Percentiles rank a stretch among this genome's conserved stretches.
Evolutionary conservation across 2,888 invertebrate species (phyloP).

Genomic region (Nomada ruficornis): DNA sequence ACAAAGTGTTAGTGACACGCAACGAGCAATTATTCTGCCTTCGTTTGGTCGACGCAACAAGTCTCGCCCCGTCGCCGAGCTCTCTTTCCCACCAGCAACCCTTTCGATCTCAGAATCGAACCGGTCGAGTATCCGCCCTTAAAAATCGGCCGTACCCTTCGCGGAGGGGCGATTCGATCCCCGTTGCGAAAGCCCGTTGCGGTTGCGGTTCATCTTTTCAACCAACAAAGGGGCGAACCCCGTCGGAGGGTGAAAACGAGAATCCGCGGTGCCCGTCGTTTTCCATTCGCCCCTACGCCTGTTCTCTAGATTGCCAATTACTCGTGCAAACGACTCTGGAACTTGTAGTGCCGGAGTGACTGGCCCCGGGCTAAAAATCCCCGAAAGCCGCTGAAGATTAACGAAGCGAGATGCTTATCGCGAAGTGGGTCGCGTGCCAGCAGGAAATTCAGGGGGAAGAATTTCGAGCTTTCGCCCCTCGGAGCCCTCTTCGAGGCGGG

Average conservation of each 20-base stretch:
- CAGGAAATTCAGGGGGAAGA: slow-evolving; percentile 46
- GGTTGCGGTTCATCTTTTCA: background rate
- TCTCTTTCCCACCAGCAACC: background rate
- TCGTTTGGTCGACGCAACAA: slow-evolving; percentile 50
- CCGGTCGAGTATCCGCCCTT: no score
- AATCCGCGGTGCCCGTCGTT: slow-evolving; percentile 1
- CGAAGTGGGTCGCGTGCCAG: slow-evolving; percentile 35
- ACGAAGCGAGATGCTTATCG: slow-evolving; percentile 22
- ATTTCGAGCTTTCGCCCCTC: slow-evolving; percentile 12
- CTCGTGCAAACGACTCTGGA: no score
- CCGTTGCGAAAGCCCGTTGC: no score
- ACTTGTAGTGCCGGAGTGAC: no score
- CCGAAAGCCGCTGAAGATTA: background rate
- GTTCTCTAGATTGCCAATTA: no score
- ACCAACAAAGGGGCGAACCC: background rate
- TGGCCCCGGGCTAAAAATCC: background rate
- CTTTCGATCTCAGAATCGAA: no score
- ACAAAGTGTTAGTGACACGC: slow-evolving; percentile 22
- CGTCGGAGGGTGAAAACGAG: background rate
- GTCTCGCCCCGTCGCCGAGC: slow-evolving; percentile 31
- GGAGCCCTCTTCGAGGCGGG: background rate
- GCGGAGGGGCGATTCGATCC: no score
- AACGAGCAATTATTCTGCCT: slow-evolving; percentile 51
- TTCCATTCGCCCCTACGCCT: background rate
- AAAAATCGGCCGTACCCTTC: no score